Evolutionary conservation across 2,797 vertebrate species (phyloP), one percentile per base, ranked within the genome.

Genomic region (Synaphobranchus kaupii): DNA sequence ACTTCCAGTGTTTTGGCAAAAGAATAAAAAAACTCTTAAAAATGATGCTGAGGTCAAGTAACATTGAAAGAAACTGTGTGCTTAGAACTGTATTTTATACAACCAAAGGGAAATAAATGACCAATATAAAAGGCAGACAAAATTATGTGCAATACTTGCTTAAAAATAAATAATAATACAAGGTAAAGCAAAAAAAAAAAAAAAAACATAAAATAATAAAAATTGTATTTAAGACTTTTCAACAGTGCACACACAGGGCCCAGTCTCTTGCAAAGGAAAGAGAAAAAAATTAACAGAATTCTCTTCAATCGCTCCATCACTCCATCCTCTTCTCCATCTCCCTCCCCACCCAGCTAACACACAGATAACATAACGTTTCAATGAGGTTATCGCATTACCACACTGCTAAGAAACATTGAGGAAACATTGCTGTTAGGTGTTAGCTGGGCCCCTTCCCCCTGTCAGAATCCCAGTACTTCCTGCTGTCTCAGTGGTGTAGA

Each of bases 121-220:
- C 92, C 93, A 94, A 97, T 97, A 97, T 86, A 95, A 97, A 97
- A 97, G 94, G 92, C 94, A 94, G 94, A 96, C 94, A 94, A 90
- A 96, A 94, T 93, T 90, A 97, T 96, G 96, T 97, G 96, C 94
- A 95, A 97, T 96, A 90, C 96, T 95, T 95, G 95, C 93, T 85
- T 81, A 50, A 66, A 86, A 96, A 96, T 96, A 94, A 97, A 93
- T 84, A 88, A 91, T 90, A 88, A 90, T 73, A 87, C 87, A 78
- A 84, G 63, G 83, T 86, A 83, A 50, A 76, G 66, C 39, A 39
- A 39, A 86, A 89, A 84, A 50, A 76, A 71, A 95, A 94, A 91
- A 94, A 83, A 91, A 88, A 86, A n/a, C 71, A 28, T 12, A 89
- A 60, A 84, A 63, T 44, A 78, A 78, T 78, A 78, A 39, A 84